A percentile compares a stretch with the other conserved stretches of the same genome.
Evolutionary conservation across 2,797 vertebrate genomes (phyloP).

Genomic region (Anguilla megastoma): DNA sequence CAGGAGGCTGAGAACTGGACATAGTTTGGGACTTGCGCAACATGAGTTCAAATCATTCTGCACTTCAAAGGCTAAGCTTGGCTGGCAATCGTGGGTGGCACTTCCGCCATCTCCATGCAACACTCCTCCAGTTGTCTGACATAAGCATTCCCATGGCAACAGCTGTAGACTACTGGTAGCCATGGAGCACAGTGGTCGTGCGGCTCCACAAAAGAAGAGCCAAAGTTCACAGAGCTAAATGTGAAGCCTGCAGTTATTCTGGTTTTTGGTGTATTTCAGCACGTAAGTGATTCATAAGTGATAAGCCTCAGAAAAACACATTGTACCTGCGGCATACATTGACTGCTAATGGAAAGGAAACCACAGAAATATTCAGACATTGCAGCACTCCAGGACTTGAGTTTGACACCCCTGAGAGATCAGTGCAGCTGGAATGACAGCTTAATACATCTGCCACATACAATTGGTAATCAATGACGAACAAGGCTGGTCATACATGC

Average conservation of each 20-base stretch:
- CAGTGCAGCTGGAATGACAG: neutral
- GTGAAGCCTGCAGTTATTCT: neutral
- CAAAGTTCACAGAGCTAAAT: neutral
- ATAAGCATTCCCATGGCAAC: slow-evolving; percentile 10
- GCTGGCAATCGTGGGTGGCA: neutral
- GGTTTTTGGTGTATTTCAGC: neutral
- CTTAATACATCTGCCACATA: neutral
- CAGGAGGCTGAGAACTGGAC: slow-evolving; percentile 5
- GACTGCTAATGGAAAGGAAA: neutral
- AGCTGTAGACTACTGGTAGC: neutral
- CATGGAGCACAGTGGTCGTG: neutral
- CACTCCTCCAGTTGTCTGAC: neutral
- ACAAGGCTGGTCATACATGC: neutral
- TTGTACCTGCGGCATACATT: neutral
- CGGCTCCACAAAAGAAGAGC: neutral
- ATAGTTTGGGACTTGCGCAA: neutral
- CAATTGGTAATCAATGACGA: neutral
- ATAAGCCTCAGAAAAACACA: neutral
- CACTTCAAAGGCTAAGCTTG: slow-evolving; percentile 16
- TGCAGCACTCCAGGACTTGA: neutral
- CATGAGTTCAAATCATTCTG: neutral
- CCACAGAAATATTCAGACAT: neutral
- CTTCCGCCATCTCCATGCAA: neutral
- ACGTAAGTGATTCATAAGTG: neutral
- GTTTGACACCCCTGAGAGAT: neutral